These are phyloP conservation scores for Picathartes gymnocephalus DNA, from an alignment of 2,113 vertebrate species.

Conservation along the genomic window DNA sequence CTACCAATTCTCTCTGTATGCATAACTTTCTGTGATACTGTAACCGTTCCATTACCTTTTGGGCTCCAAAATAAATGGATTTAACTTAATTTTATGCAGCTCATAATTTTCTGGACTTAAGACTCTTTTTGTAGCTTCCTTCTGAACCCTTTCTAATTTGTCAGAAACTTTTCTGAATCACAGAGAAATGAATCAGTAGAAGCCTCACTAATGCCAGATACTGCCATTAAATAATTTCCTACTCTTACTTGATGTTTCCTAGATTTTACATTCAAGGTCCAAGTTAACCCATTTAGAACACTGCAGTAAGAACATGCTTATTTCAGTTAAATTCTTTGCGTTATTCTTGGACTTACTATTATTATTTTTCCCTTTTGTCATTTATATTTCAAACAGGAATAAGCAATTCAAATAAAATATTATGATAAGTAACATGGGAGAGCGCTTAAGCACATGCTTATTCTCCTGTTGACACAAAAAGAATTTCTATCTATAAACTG, in stretches of 20 bases:
- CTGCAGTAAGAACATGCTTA: not conserved
- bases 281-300: not conserved
- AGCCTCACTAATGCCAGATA: slow-evolving; percentile 15
- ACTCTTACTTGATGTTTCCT: slow-evolving; percentile 15
- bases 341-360: not conserved
- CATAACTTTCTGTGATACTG: not conserved
- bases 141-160: not conserved
- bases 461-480: not conserved
- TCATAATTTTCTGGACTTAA: not conserved
- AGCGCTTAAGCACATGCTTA: not conserved
- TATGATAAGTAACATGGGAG: not conserved
- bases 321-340: not conserved
- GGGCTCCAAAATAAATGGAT: not conserved
- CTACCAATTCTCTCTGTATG: not conserved
- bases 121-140: not conserved
- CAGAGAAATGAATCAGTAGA: slow-evolving; percentile 19
- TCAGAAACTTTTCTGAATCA: slow-evolving; percentile 35
- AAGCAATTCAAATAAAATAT: not conserved
- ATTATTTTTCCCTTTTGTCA: not conserved
- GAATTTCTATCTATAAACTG: not conserved
- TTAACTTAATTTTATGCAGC: not conserved
- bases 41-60: not conserved
- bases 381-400: not conserved
- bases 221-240: slow-evolving; percentile 41
- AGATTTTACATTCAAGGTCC: not conserved